These are phyloP conservation scores for Blastobasis lacticolella DNA, from an alignment of 2,888 invertebrate species.

Conservation along the genomic window DNA sequence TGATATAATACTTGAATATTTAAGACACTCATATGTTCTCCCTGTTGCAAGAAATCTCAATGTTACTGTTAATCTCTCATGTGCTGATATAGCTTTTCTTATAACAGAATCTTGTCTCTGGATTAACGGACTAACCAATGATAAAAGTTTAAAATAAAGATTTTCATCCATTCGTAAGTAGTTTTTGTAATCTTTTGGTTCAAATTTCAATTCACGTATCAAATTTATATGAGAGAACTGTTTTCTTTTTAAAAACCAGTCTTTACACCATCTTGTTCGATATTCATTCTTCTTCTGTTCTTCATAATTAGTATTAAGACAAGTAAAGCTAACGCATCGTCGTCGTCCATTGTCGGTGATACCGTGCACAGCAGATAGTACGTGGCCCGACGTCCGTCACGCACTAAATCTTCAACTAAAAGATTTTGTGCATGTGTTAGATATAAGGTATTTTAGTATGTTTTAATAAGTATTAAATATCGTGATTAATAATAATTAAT, in stretches of 20 bases:
- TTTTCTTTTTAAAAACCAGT: slow-evolving; percentile 14
- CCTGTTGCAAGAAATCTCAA: slow-evolving; percentile 25
- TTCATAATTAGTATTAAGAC: not conserved
- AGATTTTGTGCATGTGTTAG: not conserved
- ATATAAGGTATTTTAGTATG: too few species aligned
- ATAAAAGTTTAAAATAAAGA: slow-evolving; percentile 12
- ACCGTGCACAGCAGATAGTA: not conserved
- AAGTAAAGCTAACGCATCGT: not conserved
- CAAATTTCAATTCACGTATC: slow-evolving; percentile 15
- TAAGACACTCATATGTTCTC: slow-evolving; percentile 21
- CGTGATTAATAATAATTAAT: too few species aligned
- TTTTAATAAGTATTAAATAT: too few species aligned
- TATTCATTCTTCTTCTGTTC: not conserved
- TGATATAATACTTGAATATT: slow-evolving; percentile 10
- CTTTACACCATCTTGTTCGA: slow-evolving; percentile 14
- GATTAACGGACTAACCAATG: slow-evolving; percentile 5
- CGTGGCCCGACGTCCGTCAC: too few species aligned
- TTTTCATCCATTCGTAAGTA: slow-evolving; percentile 19
- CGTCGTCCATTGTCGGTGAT: not conserved
- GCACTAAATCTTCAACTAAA: too few species aligned
- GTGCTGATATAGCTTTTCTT: slow-evolving; percentile 23
- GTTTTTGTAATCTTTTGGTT: slow-evolving; percentile 16
- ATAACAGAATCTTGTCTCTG: slow-evolving; percentile 22
- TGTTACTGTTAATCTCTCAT: slow-evolving; percentile 23
- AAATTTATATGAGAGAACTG: slow-evolving; percentile 14